These are phyloP conservation scores for Orthochromis malagaraziensis DNA, from an alignment of 2,113 vertebrate species.

Conservation along the genomic window DNA sequence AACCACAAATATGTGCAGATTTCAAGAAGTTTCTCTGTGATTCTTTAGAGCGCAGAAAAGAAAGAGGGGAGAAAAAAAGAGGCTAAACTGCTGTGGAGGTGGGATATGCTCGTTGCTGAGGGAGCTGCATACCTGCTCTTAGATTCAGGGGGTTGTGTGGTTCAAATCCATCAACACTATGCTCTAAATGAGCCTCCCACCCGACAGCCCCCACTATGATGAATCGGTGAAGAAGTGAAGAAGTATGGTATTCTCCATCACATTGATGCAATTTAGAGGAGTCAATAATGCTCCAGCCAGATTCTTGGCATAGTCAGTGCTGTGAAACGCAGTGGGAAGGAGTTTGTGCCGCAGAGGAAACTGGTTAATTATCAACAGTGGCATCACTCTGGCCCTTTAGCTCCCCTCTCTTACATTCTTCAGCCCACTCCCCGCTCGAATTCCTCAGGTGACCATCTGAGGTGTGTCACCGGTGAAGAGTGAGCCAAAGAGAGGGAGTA, in stretches of 20 bases:
- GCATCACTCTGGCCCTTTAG: background rate
- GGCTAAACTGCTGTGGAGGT: background rate
- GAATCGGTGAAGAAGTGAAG: slow-evolving; percentile 6
- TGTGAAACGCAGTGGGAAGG: background rate
- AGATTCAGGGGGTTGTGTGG: slow-evolving; percentile 4
- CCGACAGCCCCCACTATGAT: slow-evolving; percentile 11
- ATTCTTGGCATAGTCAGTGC: slow-evolving; percentile 39
- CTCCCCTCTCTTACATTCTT: background rate
- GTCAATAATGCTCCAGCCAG: background rate
- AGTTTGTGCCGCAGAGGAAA: background rate
- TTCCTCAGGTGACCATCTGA: slow-evolving; percentile 34
- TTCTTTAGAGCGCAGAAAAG: background rate
- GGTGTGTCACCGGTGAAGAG: slow-evolving; percentile 31
- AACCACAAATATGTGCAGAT: background rate
- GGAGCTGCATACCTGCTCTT: slow-evolving; percentile 34
- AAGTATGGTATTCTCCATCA: slow-evolving; percentile 3
- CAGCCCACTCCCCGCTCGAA: background rate
- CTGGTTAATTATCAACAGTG: slow-evolving; percentile 39
- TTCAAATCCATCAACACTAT: slow-evolving; percentile 41
- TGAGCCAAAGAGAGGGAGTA: background rate
- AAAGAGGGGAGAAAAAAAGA: background rate
- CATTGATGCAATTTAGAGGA: background rate
- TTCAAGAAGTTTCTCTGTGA: background rate
- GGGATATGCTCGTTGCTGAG: background rate
- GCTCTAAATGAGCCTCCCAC: slow-evolving; percentile 12